Percentiles rank a stretch among this genome's conserved stretches.
Evolutionary conservation across 2,888 invertebrate species (phyloP).

Genomic region (Muschampia plurimacula): DNA sequence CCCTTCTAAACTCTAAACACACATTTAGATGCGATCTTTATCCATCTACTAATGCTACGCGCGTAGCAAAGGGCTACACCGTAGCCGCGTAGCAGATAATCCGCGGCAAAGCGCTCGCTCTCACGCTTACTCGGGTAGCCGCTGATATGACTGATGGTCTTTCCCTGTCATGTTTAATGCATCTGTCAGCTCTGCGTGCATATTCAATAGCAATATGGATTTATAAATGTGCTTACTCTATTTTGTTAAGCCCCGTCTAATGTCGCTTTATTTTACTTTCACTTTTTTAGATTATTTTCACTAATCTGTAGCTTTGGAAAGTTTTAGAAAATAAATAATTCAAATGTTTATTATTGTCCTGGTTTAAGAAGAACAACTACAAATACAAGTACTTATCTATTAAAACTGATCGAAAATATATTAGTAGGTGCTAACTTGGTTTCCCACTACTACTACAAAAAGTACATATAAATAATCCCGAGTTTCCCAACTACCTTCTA

Average conservation of each 20-base stretch:
- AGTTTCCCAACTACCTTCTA: neutral
- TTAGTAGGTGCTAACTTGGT: no score
- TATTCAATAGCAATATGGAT: constrained; percentile 55
- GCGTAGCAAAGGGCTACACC: constrained; percentile 72
- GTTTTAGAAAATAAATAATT: neutral
- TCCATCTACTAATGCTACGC: constrained; percentile 60
- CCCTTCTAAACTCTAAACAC: constrained; percentile 34
- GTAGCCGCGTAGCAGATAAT: constrained; percentile 79
- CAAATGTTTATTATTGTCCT: neutral
- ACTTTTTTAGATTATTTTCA: neutral
- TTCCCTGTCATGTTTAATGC: constrained; percentile 78
- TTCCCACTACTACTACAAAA: no score
- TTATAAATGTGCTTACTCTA: constrained; percentile 52
- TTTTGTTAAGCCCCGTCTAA: constrained; percentile 23
- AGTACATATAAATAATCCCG: neutral
- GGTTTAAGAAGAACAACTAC: neutral
- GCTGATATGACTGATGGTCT: constrained; percentile 74
- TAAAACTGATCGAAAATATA: neutral
- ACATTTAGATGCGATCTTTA: constrained; percentile 48
- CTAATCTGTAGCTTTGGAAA: neutral
- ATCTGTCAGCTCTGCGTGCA: constrained; percentile 69
- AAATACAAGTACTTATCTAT: neutral
- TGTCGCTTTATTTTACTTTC: neutral
- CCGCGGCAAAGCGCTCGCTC: constrained; percentile 77
- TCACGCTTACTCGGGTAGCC: constrained; percentile 69